Evolutionary conservation across 2,113 vertebrate genomes (phyloP), one percentile per base, ranked within the genome.

Genomic region (Trinectes maculatus): DNA sequence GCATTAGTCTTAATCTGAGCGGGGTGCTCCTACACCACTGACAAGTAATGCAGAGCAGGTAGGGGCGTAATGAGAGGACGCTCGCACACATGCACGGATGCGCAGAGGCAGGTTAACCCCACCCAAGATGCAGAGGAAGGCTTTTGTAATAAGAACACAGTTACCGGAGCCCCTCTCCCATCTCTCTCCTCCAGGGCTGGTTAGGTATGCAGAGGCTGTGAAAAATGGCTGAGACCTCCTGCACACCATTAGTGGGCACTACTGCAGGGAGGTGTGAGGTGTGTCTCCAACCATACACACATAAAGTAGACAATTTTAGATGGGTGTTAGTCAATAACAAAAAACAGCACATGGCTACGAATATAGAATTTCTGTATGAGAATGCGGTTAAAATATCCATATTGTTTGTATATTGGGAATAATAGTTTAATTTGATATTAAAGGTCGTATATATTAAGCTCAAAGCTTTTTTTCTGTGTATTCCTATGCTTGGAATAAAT

Each of bases 1-100:
- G 88, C 91, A 94, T 94, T 93, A 92, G 92, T 94, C 93, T 93
- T 94, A 91, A 94, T 94, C 93, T 92, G 85, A 80, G 74, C 83
- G 26, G 84, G 87, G 87, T 73, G 74, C 91, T 90, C 84, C 81
- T 51, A 86, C 86, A 74, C 83, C 86, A 80, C 67, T 93, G 93
- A 93, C 91, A 93, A 86, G 87, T 91, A 92, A 93, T 93, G 91
- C 88, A 92, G 90, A 92, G 88, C 89, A 92, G 91, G 91, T 92
- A 91, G 75, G 71, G 71, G 54, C 65, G 52, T 92, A 92, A 93
- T 92, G 90, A 92, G 91, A 90, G 86, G 80, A 87, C 25, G 72
- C 65, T n/a, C 44, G 36, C 49, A 26, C 43, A 47, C 52, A 48
- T 26, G 22, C 60, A 71, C 73, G 56, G 63, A 49, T 29, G 43